These are phyloP conservation scores for Noctua janthe DNA, from an alignment of 2,888 invertebrate species.

Conservation along the genomic window DNA sequence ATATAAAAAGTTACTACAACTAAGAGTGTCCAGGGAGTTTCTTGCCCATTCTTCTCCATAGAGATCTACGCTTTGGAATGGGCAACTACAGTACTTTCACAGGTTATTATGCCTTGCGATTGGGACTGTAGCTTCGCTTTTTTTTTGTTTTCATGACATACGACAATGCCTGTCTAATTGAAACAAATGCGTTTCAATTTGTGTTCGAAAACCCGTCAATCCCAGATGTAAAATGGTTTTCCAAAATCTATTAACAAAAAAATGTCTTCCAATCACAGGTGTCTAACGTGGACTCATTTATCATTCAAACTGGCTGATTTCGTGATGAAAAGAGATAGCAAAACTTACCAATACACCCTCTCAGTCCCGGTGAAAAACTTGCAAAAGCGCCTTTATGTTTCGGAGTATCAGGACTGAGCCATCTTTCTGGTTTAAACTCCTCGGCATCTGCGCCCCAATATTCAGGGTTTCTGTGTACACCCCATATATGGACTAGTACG, in stretches of 20 bases:
- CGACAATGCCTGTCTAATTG: too few species aligned
- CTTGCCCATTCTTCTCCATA: too few species aligned
- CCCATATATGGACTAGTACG: neutral
- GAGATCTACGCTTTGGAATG: too few species aligned
- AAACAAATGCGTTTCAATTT: neutral
- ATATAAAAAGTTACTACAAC: neutral
- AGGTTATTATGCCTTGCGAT: too few species aligned
- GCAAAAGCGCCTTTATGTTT: constrained; percentile 1
- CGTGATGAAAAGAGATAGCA: neutral
- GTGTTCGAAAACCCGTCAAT: neutral
- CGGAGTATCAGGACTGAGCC: neutral
- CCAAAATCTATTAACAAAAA: neutral
- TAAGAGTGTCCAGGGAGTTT: too few species aligned
- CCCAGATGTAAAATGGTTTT: neutral
- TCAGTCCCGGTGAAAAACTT: neutral
- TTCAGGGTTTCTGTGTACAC: neutral
- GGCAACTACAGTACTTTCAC: too few species aligned
- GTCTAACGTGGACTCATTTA: too few species aligned
- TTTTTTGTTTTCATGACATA: too few species aligned
- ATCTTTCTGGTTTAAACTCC: constrained; percentile 4
- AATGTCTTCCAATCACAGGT: neutral
- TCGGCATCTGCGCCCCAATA: neutral
- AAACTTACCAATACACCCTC: constrained; percentile 11
- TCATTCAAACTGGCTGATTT: neutral
- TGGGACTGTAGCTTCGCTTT: too few species aligned